These are phyloP conservation scores for Ancistrus triradiatus DNA, from an alignment of 2,113 vertebrate genomes.

Conservation along the genomic window DNA sequence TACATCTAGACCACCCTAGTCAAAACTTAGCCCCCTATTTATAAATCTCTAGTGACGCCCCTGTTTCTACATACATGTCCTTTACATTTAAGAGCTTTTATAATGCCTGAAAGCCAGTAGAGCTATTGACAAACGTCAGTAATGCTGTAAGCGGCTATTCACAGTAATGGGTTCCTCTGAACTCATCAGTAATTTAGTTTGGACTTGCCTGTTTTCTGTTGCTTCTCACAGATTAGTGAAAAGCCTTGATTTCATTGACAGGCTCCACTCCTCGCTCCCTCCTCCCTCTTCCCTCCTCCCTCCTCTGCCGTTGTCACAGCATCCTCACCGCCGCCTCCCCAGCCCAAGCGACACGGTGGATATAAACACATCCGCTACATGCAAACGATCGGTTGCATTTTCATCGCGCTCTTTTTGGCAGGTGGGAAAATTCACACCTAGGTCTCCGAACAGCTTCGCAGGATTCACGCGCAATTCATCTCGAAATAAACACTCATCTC, in stretches of 20 bases:
- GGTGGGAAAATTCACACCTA: neutral
- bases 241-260: constrained; percentile 15
- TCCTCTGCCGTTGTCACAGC: constrained; percentile 19
- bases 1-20: too few relatives aligned
- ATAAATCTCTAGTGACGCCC: too few relatives aligned
- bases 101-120: too few relatives aligned
- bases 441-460: neutral
- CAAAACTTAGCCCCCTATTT: too few relatives aligned
- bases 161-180: too few relatives aligned
- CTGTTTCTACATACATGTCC: too few relatives aligned
- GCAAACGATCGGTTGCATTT: constrained; percentile 17
- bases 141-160: too few relatives aligned
- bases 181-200: too few relatives aligned
- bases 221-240: too few relatives aligned
- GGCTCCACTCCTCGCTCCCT: neutral
- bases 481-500: neutral
- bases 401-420: constrained; percentile 1
- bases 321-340: constrained; percentile 16
- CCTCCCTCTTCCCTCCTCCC: constrained; percentile 6
- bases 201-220: too few relatives aligned
- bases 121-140: too few relatives aligned
- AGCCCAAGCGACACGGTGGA: constrained; percentile 22
- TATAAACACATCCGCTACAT: constrained; percentile 20
- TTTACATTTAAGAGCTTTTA: too few relatives aligned
- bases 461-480: neutral